phyloP scores from a whole-genome alignment of 2,797 vertebrate species.

The Dendrocincla fuliginosa region DNA sequence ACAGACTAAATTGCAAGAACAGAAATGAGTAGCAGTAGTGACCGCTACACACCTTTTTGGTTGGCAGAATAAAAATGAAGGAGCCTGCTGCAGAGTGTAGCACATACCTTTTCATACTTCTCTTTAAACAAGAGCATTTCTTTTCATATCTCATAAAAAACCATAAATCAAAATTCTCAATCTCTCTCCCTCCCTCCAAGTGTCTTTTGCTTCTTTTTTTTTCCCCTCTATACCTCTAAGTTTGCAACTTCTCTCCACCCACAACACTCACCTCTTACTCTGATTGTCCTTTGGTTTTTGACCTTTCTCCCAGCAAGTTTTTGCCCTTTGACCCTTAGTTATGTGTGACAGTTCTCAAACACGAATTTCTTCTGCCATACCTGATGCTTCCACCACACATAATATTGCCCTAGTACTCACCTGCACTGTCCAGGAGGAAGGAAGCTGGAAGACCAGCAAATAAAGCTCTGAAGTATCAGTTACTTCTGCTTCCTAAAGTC shows the following conservation, averaged over 20 bases:
- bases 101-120: neutral
- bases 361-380: conserved; percentile 15
- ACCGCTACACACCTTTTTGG: neutral
- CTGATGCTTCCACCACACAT: conserved; percentile 51
- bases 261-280: neutral
- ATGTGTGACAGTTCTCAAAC: neutral
- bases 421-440: conserved; percentile 58
- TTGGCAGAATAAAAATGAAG: neutral
- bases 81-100: neutral
- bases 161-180: neutral
- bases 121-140: neutral
- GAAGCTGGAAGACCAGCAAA: conserved; percentile 69
- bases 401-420: conserved; percentile 61
- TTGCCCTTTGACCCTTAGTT: neutral
- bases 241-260: neutral
- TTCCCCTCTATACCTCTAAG: neutral
- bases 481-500: conserved; percentile 66
- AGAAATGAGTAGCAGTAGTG: neutral
- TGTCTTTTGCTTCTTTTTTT: neutral
- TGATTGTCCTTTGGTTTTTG: neutral
- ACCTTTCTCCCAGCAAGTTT: neutral
- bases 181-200: neutral
- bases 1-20: neutral
- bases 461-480: conserved; percentile 65
- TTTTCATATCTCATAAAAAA: neutral